Base-by-base conservation (phyloP, 1,140 invertebrate genomes). In the Micrasema minimum region DNA sequence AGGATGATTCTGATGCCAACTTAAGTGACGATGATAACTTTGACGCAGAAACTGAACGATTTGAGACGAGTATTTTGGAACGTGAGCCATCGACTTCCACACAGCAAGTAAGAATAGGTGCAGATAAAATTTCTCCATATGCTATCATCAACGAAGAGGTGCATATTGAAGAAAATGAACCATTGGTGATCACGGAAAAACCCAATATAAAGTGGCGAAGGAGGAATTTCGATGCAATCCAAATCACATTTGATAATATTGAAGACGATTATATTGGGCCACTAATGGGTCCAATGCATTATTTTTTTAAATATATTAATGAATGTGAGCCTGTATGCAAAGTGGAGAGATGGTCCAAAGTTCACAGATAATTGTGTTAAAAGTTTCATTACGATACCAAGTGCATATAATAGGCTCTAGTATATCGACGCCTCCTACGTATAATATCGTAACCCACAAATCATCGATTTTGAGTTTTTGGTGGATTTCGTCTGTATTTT, bases 171-270 rank as follows among this genome's bases (percentile, higher is more conserved):
- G 12, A n/a, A 14, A 6, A 7, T 48, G 6, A 14, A 14, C 46
- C 12, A 14, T 48, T 48, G 12, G 18, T 18, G 37, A 48, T 18
- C 6, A 14, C 14, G 46, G 51, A 51, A 35, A 67, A 23, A 59
- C 16, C 23, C 20, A n/a, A 11, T 18, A 71, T 53, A 51, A 16
- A 12, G 4, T 4, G 51, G 51, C 9, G 20, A 16, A 12, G 16
- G 9, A 22, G 16, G 22, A 22, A 4, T 22, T 55, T 22, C 6
- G 2, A 43, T 18, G 37, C 6, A 64, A 16, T 18, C 20, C 31
- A 41, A 66, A 46, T 18, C 37, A 55, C 59, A 7, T 48, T 14
- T 14, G 6, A 14, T 7, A 48, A 14, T 14, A 14, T 5, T 6
- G 12, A 48, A 14, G 18, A 48, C 10, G 38, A 9, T 37, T 2